These are phyloP conservation scores for Oreochromis spilurus DNA, from an alignment of 2,113 vertebrate species.

Conservation along the genomic window DNA sequence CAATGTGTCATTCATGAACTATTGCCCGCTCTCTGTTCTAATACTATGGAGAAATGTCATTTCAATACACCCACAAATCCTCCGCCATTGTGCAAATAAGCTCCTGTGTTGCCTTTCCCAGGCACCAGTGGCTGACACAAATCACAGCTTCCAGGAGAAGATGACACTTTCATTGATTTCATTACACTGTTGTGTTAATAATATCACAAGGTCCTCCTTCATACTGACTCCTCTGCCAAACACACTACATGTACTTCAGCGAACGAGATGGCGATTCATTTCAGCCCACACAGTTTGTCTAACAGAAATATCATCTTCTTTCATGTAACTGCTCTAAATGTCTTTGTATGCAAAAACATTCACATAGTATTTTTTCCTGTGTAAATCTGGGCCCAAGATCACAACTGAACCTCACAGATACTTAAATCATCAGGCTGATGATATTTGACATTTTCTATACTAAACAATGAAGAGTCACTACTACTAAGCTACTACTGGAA, in stretches of 20 bases:
- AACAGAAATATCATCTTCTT: conserved; percentile 4
- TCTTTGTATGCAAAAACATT: background rate
- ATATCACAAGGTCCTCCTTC: conserved; percentile 39
- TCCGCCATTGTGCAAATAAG: conserved; percentile 49
- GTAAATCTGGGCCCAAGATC: background rate
- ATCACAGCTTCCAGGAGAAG: conserved; percentile 26
- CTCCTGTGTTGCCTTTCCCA: background rate
- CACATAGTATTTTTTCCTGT: background rate
- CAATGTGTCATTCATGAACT: conserved; percentile 58
- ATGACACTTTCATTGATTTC: conserved; percentile 58
- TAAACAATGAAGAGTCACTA: background rate
- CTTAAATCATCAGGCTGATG: background rate
- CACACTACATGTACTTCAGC: background rate
- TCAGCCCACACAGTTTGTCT: conserved; percentile 3
- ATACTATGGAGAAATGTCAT: conserved; percentile 43
- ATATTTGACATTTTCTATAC: background rate
- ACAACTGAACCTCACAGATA: background rate
- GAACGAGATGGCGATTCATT: background rate
- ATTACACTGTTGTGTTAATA: conserved; percentile 45
- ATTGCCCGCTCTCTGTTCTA: conserved; percentile 36
- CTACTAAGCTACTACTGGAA: background rate
- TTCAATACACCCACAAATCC: conserved; percentile 64
- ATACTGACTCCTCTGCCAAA: background rate
- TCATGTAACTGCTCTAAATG: background rate
- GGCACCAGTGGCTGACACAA: conserved; percentile 39